These are phyloP conservation scores for Gortyna flavago DNA, from an alignment of 2,888 invertebrate genomes.

Conservation along the genomic window DNA sequence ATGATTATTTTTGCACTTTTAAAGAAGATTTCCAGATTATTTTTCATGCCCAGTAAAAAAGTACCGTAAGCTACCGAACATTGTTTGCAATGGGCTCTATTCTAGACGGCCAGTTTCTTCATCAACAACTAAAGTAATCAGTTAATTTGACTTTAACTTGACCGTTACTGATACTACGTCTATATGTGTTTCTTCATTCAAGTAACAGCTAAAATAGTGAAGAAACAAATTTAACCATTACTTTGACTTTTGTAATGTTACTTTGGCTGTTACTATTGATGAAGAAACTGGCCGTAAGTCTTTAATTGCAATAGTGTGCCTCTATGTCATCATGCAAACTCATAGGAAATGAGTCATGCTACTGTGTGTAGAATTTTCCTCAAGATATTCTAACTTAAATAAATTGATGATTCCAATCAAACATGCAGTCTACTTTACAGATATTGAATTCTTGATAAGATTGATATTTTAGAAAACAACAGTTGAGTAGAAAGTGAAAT, in stretches of 20 bases:
- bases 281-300: no score
- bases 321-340: slow-evolving; percentile 21
- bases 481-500: neutral
- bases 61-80: neutral
- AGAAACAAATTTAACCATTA: no score
- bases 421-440: slow-evolving; percentile 1
- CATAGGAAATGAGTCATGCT: neutral
- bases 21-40: neutral
- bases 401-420: slow-evolving; percentile 27
- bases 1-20: neutral
- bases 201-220: no score
- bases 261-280: no score
- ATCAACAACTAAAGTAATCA: no score
- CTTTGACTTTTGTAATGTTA: no score
- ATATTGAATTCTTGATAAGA: slow-evolving; percentile 18
- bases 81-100: neutral
- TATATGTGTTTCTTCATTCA: no score
- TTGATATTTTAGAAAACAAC: neutral
- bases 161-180: no score
- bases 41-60: neutral
- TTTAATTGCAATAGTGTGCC: slow-evolving; percentile 11
- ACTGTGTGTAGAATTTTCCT: slow-evolving; percentile 1
- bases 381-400: slow-evolving; percentile 10
- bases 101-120: no score
- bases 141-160: no score